Base-by-base conservation (phyloP, 2,888 invertebrate genomes). In the Empis livida region DNA sequence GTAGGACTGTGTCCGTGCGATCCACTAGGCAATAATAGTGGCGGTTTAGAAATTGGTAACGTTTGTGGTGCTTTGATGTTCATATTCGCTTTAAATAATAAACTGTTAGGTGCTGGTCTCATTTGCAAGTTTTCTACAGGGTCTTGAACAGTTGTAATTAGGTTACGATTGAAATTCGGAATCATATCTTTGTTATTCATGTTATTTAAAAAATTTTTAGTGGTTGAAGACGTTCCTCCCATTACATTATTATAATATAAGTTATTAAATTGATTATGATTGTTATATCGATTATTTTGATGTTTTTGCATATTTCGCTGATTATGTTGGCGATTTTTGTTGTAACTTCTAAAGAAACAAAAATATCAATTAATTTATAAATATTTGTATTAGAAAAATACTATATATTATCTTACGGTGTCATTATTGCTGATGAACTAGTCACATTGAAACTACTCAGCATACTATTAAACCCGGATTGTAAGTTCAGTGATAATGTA, bases 51-150 rank as follows among this genome's bases (percentile, higher is more conserved):
- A 46, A 72, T 67, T 53, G 73, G 72, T 58, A 73, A 52, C 49
- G 63, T 60, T 38, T 65, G 63, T 48, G 70, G 75, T 53, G 74
- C 71, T 62, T 82, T 84, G 54, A 84, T 78, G 60, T 84, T 79
- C 48, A 67, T 63, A 54, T 83, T 82, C 60, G 85, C 90, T 63
- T 91, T 90, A 72, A 90, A 88, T 64, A 91, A 77, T 79, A 89
- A 85, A 58, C 88, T 90, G 71, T 88, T 90, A 59, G 88, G 84
- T 49, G 88, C 82, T 51, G 95, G 95, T 59, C 95, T 78, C 69
- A 95, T 80, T 64, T 84, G 84, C 57, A 85, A 75, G 70, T 85
- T 84, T 63, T 85, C 84, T 55, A 87, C 76, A 46, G 79, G 76
- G 57, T 78, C 78, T 52, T 73, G 71, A 53, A 71, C 71, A 47